These are phyloP conservation scores for Odontomachus brunneus DNA, from an alignment of 1,140 invertebrate genomes.

Conservation along the genomic window DNA sequence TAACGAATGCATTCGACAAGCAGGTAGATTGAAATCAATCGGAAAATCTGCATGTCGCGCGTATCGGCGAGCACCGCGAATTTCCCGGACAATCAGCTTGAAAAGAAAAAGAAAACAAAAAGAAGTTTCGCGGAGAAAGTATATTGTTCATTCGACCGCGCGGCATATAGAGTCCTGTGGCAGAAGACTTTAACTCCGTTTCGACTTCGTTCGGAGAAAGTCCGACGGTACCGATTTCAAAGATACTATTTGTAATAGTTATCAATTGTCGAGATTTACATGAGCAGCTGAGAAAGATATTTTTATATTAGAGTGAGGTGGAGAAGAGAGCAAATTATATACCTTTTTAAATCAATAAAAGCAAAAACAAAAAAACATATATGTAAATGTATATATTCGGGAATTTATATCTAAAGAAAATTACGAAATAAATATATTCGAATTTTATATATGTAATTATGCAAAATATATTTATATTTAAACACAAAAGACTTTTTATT, in stretches of 20 bases:
- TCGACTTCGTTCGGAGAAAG: slow-evolving; percentile 20
- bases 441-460: no score
- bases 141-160: slow-evolving; percentile 16
- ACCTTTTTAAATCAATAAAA: no score
- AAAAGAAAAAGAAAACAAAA: slow-evolving; percentile 7
- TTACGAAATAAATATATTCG: no score
- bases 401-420: no score
- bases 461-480: no score
- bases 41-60: not conserved
- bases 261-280: not conserved
- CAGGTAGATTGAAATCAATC: not conserved
- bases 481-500: no score
- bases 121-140: slow-evolving; percentile 30
- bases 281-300: not conserved
- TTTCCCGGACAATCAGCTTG: not conserved
- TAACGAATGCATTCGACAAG: not conserved
- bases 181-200: slow-evolving; percentile 17
- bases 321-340: no score
- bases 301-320: no score
- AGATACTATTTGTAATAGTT: not conserved
- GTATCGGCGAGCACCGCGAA: not conserved
- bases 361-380: no score
- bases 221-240: not conserved
- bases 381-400: no score
- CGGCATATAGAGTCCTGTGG: not conserved